Base-by-base conservation (phyloP, 2,113 vertebrate genomes). In the Geococcyx californianus region DNA sequence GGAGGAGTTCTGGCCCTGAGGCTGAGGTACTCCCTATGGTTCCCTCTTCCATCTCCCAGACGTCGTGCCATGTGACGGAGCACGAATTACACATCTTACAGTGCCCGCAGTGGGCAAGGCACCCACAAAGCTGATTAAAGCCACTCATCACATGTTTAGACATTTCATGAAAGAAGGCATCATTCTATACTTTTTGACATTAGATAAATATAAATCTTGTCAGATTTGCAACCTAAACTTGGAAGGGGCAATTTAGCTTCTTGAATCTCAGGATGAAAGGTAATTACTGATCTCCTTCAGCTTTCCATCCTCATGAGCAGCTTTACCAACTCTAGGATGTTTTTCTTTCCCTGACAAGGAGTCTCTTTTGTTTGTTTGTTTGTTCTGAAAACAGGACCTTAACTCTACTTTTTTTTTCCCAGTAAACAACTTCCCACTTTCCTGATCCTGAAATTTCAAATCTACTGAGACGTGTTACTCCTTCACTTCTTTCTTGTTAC, bases 61-160 rank as follows among this genome's bases (percentile, higher is more conserved):
- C n/a, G n/a, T n/a, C n/a, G n/a, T n/a, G n/a, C n/a, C n/a, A n/a
- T n/a, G n/a, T n/a, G n/a, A n/a, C n/a, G n/a, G 44, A 47, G 12
- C 6, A 52, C 0, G 1, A 33, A 15, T n/a, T 26, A 20, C 1
- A 2, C 0, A 7, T 62, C 56, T 28, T 19, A 11, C 17, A 26
- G 17, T n/a, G 28, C 5, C 16, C 25, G 62, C 55, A 0, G 1
- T 7, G 23, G n/a, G 58, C n/a, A 75, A 59, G 28, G 29, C 49
- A 87, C 45, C 44, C 36, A 40, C 45, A 76, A 82, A 69, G 34
- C 26, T 56, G 44, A 70, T 19, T 51, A 34, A 84, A 91, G 28
- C 5, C 28, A 23, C n/a, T 45, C 56, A 24, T 13, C 52, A 75
- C 56, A 28, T 76, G 56, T 73, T 73, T 69, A 51, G 28, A 36